Conservation (phyloP, 1,140 invertebrate species). For the Microplitis demolitor region DNA sequence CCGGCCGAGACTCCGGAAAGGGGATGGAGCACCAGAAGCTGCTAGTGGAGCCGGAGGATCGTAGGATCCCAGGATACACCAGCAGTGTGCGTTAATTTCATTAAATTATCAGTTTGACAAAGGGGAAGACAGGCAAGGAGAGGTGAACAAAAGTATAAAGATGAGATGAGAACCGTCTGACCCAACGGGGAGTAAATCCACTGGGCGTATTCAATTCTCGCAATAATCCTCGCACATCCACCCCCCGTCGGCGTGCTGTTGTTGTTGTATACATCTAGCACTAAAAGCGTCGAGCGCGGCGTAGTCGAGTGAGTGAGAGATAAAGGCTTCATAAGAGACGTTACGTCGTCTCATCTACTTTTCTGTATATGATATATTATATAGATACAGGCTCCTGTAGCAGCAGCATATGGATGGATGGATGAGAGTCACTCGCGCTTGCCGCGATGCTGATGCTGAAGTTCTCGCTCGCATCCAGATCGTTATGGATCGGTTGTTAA, state of each 20-base stretch:
- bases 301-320: background rate
- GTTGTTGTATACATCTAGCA: too few relatives aligned
- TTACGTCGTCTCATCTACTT: background rate
- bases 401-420: conserved; percentile 42
- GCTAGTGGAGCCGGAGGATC: background rate
- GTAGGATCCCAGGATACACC: background rate
- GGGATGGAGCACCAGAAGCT: background rate
- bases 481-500: conserved; percentile 48
- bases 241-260: background rate
- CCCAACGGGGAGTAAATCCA: conserved; percentile 25
- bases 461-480: conserved; percentile 28
- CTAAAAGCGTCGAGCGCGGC: background rate
- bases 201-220: conserved; percentile 28
- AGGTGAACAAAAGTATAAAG: conserved; percentile 3
- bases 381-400: conserved; percentile 20
- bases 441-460: conserved; percentile 38
- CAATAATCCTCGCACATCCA: conserved; percentile 14
- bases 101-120: conserved; percentile 16
- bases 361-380: background rate
- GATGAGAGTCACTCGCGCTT: conserved; percentile 43
- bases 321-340: background rate
- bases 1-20: background rate
- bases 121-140: background rate
- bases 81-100: background rate
- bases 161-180: conserved; percentile 25